Percentiles rank a stretch among this genome's conserved stretches.
Evolutionary conservation across 2,113 vertebrate species (phyloP).

Genomic region (Semnornis frantzii): DNA sequence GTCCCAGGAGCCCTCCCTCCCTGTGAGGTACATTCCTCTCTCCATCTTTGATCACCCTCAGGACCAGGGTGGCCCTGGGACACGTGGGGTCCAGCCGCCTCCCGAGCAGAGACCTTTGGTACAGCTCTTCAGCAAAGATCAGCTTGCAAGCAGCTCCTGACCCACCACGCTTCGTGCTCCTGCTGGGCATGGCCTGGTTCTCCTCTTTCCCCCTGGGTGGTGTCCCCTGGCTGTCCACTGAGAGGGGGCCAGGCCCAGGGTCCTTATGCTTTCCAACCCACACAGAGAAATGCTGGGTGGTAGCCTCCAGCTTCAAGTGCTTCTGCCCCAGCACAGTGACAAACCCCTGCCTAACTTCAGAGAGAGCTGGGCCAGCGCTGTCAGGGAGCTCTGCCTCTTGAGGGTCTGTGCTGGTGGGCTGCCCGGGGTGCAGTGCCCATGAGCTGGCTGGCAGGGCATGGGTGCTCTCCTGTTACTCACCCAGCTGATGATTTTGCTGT

Average conservation of each 20-base stretch:
- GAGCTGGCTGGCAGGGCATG: background rate
- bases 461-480: conserved; percentile 29
- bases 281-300: background rate
- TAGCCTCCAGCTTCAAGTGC: background rate
- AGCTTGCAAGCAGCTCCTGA: background rate
- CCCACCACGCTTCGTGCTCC: background rate
- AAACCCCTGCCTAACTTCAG: background rate
- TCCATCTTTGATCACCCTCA: background rate
- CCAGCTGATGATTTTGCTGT: background rate
- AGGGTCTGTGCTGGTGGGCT: background rate
- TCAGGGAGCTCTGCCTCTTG: background rate
- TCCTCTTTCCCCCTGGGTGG: background rate
- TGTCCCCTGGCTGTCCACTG: rapidly evolving
- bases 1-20: background rate
- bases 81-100: background rate
- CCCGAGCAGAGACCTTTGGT: background rate
- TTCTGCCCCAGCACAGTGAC: background rate
- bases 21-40: background rate
- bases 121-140: background rate
- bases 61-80: background rate
- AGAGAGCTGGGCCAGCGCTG: background rate
- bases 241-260: background rate
- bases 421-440: background rate
- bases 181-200: background rate
- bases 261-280: background rate